Evolutionary conservation across 1,140 invertebrate genomes (phyloP).

Genomic region (Tetramorium parvispinum): DNA sequence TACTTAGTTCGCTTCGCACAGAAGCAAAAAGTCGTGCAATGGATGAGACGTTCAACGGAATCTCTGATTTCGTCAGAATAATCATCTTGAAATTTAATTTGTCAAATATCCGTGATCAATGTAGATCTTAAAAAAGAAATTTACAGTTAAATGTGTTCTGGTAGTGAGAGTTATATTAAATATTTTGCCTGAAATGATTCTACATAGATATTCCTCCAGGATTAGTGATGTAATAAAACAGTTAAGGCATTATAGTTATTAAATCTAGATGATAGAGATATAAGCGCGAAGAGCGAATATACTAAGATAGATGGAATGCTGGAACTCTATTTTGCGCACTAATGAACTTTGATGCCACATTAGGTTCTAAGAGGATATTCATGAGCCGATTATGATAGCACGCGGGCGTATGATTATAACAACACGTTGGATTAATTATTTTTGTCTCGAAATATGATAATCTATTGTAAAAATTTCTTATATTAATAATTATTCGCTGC

Average conservation of each 20-base stretch:
- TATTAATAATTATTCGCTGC: not conserved
- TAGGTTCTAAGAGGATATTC: slow-evolving; percentile 73
- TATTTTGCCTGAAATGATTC: not conserved
- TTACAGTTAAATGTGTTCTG: not conserved
- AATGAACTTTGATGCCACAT: slow-evolving; percentile 66
- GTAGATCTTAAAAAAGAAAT: not conserved
- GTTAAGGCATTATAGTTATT: not conserved
- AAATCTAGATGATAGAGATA: not conserved
- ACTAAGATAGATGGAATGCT: slow-evolving; percentile 35
- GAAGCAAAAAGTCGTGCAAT: slow-evolving; percentile 23
- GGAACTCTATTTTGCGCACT: slow-evolving; percentile 45
- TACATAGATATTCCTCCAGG: not conserved
- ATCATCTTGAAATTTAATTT: not conserved
- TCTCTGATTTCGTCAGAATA: not conserved
- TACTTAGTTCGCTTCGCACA: slow-evolving; percentile 25
- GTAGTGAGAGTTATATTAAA: not conserved
- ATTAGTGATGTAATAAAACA: not conserved
- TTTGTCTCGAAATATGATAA: not conserved
- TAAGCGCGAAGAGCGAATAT: not conserved
- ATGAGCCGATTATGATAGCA: slow-evolving; percentile 72
- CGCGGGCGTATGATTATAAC: slow-evolving; percentile 63
- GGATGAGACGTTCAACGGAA: not conserved
- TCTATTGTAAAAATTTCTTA: not conserved
- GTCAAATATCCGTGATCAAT: not conserved
- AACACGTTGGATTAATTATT: slow-evolving; percentile 73